Conservation (phyloP, 2,888 invertebrate species). For the Zygaena filipendulae region DNA sequence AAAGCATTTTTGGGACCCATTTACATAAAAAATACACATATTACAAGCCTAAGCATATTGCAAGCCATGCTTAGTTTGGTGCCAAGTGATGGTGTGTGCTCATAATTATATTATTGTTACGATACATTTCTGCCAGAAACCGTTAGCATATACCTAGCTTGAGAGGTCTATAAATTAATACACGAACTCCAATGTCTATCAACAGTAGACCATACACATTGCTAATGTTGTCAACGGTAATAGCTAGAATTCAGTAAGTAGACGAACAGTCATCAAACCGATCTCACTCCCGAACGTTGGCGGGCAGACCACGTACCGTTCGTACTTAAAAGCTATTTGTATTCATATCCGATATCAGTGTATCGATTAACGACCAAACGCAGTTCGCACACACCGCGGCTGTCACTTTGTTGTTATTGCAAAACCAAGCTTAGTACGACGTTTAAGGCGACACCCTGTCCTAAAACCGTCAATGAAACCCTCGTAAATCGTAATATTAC, state of each 20-base stretch:
- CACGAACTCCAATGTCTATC: constrained; percentile 1
- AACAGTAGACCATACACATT: too few relatives aligned
- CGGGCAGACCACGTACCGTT: constrained; percentile 18
- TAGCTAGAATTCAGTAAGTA: too few relatives aligned
- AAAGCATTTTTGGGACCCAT: too few relatives aligned
- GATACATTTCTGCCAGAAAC: too few relatives aligned
- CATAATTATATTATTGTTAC: constrained; percentile 1
- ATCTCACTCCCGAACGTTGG: constrained; percentile 13
- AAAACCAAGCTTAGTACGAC: constrained; percentile 34
- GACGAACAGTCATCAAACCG: background rate
- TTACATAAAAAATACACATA: too few relatives aligned
- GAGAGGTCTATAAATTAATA: background rate
- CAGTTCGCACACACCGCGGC: constrained; percentile 36
- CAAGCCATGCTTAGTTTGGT: too few relatives aligned
- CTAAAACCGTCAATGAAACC: constrained; percentile 9
- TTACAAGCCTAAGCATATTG: too few relatives aligned
- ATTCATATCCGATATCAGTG: constrained; percentile 30
- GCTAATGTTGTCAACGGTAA: too few relatives aligned
- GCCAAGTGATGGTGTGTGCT: too few relatives aligned
- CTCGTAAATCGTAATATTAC: too few relatives aligned
- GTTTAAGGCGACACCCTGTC: constrained; percentile 26
- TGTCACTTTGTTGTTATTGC: constrained; percentile 51
- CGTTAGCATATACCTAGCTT: too few relatives aligned
- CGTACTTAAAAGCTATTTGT: constrained; percentile 34
- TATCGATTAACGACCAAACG: constrained; percentile 48